A percentile compares a stretch with the other conserved stretches of the same genome.
phyloP scores from a whole-genome alignment of 1,140 invertebrate genomes.

The Agrilus planipennis region DNA sequence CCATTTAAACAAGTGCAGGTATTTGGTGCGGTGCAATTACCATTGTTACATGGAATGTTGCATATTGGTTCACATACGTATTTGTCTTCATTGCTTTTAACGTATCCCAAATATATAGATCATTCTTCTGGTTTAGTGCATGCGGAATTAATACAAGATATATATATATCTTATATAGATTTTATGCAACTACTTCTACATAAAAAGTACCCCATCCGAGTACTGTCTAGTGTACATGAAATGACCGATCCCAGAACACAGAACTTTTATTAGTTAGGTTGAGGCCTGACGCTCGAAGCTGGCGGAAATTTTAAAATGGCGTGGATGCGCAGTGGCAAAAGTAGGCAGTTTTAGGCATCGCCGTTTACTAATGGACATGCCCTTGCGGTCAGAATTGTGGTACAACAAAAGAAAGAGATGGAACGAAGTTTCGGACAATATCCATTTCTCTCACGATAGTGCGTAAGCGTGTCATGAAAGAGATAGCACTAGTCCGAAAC shows the following conservation, averaged over 20 bases:
- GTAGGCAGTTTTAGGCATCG: no score
- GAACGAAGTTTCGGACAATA: no score
- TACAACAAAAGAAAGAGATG: no score
- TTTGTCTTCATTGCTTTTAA: constrained; percentile 13
- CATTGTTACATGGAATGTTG: constrained; percentile 28
- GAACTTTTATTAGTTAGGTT: constrained; percentile 32
- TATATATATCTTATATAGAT: constrained; percentile 20
- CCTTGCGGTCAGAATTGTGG: no score
- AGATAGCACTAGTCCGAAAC: no score
- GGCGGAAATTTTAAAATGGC: no score
- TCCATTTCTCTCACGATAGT: no score
- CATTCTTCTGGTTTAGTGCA: constrained; percentile 37
- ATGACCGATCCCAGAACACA: constrained; percentile 38
- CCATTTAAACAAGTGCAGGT: constrained; percentile 32
- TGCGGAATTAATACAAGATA: constrained; percentile 21
- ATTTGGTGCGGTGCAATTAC: constrained; percentile 44
- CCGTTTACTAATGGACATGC: no score
- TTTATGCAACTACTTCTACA: constrained; percentile 34
- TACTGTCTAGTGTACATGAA: constrained; percentile 42
- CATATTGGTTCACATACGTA: constrained; percentile 39
- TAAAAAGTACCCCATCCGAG: constrained; percentile 33
- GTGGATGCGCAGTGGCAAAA: no score
- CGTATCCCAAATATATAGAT: constrained; percentile 19
- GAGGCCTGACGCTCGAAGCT: no score
- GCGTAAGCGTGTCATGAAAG: no score